Evolutionary conservation across 1,140 invertebrate species (phyloP), one percentile per base, ranked within the genome.

Genomic region (Platyscapa corneri): DNA sequence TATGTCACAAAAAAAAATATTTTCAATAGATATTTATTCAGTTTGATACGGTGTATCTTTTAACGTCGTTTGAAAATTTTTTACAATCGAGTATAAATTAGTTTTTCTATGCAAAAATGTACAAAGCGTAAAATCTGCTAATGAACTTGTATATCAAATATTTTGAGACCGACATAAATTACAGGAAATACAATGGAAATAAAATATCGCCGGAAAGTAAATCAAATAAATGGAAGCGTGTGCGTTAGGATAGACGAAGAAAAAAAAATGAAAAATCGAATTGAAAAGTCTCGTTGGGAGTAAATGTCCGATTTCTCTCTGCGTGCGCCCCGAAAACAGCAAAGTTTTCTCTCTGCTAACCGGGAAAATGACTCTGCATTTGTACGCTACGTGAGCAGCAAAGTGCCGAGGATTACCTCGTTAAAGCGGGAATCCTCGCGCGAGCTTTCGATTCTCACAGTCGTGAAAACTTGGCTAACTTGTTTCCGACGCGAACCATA

Each of bases 381-480:
- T 60, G 56, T 60, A 60, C 56, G 56, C 56, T 60, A 34, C 65
- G 37, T n/a, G 65, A 32, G 60, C 30, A n/a, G 39, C 42, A 67
- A 70, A 70, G 42, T 70, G 79, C 27, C 37, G 65, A 30, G 79
- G 64, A 81, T 81, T 81, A 81, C 79, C 79, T 81, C 79, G 79
- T 81, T 81, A 81, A 81, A 81, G 64, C 42, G 79, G 60, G 65
- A 81, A 81, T 81, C 79, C 65, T 37, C 42, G 79, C 64, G 60
- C 60, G 39, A 74, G 79, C 75, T 76, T 53, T 76, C 79, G 79
- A 81, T 81, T 81, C 65, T 76, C 75, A 64, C 79, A 81, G 79
- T 70, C 79, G 20, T 70, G 79, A 81, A 81, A 81, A 81, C 79
- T 81, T 81, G 65, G 23, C 79, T 70, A 81, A 81, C 79, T 81